Conservation (phyloP, 2,888 invertebrate species). For the Apoda limacodes region DNA sequence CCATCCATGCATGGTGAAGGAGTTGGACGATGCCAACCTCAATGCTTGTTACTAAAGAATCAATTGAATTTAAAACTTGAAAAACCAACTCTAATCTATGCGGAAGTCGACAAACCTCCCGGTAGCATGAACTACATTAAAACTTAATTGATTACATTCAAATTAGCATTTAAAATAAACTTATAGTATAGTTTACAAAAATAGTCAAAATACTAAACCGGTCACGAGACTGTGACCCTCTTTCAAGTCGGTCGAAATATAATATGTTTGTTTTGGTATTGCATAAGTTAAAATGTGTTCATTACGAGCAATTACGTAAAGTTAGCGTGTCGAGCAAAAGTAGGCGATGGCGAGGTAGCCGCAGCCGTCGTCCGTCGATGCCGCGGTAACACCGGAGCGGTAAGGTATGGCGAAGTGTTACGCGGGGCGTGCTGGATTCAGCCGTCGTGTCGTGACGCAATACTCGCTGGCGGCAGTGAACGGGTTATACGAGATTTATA, state of each 20-base stretch:
- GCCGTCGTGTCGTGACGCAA: conserved; percentile 46
- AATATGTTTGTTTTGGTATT: conserved; percentile 51
- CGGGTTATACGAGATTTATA: too few relatives aligned
- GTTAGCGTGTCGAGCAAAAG: conserved; percentile 43
- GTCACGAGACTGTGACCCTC: conserved; percentile 36
- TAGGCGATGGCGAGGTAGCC: conserved; percentile 43
- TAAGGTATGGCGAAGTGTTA: conserved; percentile 68
- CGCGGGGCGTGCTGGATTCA: conserved; percentile 54
- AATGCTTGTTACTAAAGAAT: too few relatives aligned
- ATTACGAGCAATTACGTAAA: conserved; percentile 63
- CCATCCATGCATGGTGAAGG: too few relatives aligned
- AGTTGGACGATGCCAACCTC: too few relatives aligned
- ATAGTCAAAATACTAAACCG: conserved; percentile 24
- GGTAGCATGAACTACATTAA: too few relatives aligned
- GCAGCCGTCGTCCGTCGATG: conserved; percentile 20
- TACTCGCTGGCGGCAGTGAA: conserved; percentile 17
- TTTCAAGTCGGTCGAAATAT: conserved; percentile 43
- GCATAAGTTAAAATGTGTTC: conserved; percentile 52
- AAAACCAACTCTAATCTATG: too few relatives aligned
- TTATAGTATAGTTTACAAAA: too few relatives aligned
- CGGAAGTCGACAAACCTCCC: too few relatives aligned
- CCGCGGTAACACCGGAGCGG: conserved; percentile 38
- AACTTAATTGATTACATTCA: too few relatives aligned
- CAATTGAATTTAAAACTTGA: too few relatives aligned
- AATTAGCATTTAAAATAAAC: too few relatives aligned